phyloP scores from a whole-genome alignment of 2,797 vertebrate genomes.

The Pangasius larnaudii region DNA sequence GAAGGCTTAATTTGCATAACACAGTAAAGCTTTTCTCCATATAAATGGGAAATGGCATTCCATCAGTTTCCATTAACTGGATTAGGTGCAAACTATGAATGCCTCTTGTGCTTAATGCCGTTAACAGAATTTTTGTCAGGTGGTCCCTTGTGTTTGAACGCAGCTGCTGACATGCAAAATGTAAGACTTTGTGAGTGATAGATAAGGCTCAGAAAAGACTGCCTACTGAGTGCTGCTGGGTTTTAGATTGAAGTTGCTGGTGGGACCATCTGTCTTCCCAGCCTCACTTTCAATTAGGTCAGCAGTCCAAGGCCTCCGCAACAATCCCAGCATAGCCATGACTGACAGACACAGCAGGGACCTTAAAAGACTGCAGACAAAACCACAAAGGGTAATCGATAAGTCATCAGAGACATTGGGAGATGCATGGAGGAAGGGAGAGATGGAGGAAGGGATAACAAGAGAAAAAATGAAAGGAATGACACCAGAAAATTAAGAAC shows the following conservation, averaged over 20 bases:
- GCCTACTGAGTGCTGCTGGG: neutral
- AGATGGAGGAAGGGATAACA: slow-evolving; percentile 41
- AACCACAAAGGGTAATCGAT: slow-evolving; percentile 61
- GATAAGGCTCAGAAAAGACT: slow-evolving; percentile 15
- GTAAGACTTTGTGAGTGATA: slow-evolving; percentile 1
- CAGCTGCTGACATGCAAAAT: slow-evolving; percentile 19
- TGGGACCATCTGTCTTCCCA: slow-evolving; percentile 48
- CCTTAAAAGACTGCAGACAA: slow-evolving; percentile 60
- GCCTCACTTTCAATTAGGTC: slow-evolving; percentile 57
- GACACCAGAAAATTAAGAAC: slow-evolving; percentile 33
- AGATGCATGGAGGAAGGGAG: slow-evolving; percentile 12
- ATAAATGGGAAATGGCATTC: slow-evolving; percentile 28
- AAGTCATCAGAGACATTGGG: slow-evolving; percentile 59
- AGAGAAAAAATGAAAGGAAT: slow-evolving; percentile 49
- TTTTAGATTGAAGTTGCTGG: slow-evolving; percentile 15
- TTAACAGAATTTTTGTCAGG: slow-evolving; percentile 34
- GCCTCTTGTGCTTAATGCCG: slow-evolving; percentile 13
- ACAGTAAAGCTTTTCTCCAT: neutral
- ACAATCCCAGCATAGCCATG: slow-evolving; percentile 44
- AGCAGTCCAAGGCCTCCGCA: slow-evolving; percentile 41
- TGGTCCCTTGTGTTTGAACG: neutral
- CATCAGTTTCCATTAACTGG: slow-evolving; percentile 34
- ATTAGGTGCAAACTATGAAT: neutral
- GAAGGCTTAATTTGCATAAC: neutral
- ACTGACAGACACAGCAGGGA: slow-evolving; percentile 54